Conservation (phyloP, 2,113 vertebrate genomes). For the Erinaceus europaeus region DNA sequence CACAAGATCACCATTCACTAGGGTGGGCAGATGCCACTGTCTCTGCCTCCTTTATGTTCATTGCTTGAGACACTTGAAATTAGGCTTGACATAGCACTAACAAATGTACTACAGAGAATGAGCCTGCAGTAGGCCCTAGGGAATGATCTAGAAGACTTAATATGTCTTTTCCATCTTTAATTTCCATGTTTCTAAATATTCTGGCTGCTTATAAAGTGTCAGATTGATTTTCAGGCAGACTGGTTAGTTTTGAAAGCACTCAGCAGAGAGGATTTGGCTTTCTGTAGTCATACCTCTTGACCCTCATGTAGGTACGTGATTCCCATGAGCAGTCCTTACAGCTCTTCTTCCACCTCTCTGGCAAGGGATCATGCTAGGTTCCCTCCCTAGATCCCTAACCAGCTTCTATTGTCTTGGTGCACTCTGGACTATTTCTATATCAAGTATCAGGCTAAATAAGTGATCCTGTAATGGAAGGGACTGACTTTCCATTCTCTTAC, state of each 20-base stretch:
- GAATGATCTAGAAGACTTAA: conserved; percentile 59
- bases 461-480: no score
- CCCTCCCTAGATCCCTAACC: neutral
- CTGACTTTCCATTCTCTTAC: no score
- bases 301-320: neutral
- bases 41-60: conserved; percentile 12
- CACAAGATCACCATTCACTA: neutral
- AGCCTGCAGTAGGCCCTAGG: conserved; percentile 17
- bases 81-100: conserved; percentile 26
- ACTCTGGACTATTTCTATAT: neutral
- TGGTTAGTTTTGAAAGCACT: conserved; percentile 44
- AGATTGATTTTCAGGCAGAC: conserved; percentile 42
- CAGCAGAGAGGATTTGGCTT: neutral
- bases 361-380: neutral
- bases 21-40: neutral
- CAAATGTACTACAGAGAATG: conserved; percentile 29
- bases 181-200: conserved; percentile 54
- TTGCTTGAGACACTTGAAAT: conserved; percentile 55
- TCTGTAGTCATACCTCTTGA: neutral
- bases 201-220: conserved; percentile 18
- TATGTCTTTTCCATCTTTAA: conserved; percentile 60
- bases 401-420: rapidly evolving
- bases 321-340: neutral
- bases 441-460: no score
- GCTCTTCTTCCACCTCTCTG: neutral